Percentiles rank a stretch among this genome's conserved stretches.
phyloP scores from a whole-genome alignment of 2,888 invertebrate species.

The Limnephilus marmoratus region DNA sequence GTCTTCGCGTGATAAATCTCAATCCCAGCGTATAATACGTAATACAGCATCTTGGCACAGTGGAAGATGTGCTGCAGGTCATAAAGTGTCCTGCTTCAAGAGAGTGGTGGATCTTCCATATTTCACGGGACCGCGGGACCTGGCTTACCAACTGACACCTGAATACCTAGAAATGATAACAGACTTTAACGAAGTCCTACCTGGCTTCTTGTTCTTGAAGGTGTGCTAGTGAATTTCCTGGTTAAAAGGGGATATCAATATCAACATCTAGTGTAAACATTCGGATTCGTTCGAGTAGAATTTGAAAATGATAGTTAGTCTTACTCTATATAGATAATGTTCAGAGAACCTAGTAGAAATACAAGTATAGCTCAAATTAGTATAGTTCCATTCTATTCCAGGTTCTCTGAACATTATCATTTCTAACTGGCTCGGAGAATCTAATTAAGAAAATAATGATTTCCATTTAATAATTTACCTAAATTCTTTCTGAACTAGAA shows the following conservation, averaged over 20 bases:
- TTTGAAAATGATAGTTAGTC: too few species aligned
- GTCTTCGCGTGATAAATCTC: constrained; percentile 22
- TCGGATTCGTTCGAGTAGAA: too few species aligned
- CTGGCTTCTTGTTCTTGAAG: neutral
- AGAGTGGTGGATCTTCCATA: neutral
- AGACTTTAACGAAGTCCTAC: neutral
- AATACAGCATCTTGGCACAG: constrained; percentile 28
- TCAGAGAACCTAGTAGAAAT: too few species aligned
- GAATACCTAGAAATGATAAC: neutral
- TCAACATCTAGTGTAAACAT: neutral
- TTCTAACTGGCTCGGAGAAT: too few species aligned
- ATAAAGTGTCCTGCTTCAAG: neutral
- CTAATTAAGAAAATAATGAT: too few species aligned
- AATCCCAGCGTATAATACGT: neutral
- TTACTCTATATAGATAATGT: too few species aligned
- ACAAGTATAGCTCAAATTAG: too few species aligned
- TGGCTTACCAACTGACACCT: neutral
- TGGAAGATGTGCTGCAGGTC: constrained; percentile 17
- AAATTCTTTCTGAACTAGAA: too few species aligned
- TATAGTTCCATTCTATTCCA: too few species aligned
- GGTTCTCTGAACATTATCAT: too few species aligned
- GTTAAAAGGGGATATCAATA: neutral
- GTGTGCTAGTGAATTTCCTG: neutral
- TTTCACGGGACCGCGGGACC: neutral
- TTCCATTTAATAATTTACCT: too few species aligned